Base-by-base conservation (phyloP, 2,113 vertebrate species). In the Megaceryle maxima region DNA sequence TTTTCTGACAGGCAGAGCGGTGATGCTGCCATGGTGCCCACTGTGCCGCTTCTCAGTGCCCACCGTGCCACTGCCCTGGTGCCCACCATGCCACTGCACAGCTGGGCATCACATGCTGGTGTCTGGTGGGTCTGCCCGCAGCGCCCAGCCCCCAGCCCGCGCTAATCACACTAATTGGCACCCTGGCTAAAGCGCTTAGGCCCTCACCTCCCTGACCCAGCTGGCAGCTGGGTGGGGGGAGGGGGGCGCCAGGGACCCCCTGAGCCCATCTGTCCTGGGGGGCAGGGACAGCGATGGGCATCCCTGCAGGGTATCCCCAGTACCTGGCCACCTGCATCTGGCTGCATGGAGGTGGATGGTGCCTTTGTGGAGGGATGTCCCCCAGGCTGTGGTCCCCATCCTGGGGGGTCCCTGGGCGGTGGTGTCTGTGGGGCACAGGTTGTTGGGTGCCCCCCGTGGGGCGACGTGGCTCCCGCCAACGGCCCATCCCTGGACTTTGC, bases 141-240 rank as follows among this genome's bases (percentile, higher is more conserved):
- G 35, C 8, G 33, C 88, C 96, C 93, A 80, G 88, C 94, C 96
- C 94, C 92, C 90, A 60, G 73, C 57, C 67, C 17, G 10, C 0
- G 2, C 59, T 96, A 96, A 96, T 96, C 94, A 5, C 16, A 4
- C 93, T 96, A 96, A 96, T 96, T 96, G 96, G 86, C 96, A 93
- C 96, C 96, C 75, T 74, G 86, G 93, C 91, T 96, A 96, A 96
- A 94, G 96, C 94, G 94, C 96, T 96, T 96, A 96, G 96, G 93
- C 43, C 88, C 67, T 90, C 92, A 93, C 93, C 94, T 93, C 91
- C 83, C 82, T 80, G 92, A 77, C 92, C 94, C 82, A 13, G 81
- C 89, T 93, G 91, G 96, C 96, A 94, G 94, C 96, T 94, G 96
- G 94, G 56, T 8, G 29, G 83, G 90, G 50, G 75, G 69, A 63